Evolutionary conservation across 2,888 invertebrate species (phyloP).

Genomic region (Branchipolynoe longqiensis): DNA sequence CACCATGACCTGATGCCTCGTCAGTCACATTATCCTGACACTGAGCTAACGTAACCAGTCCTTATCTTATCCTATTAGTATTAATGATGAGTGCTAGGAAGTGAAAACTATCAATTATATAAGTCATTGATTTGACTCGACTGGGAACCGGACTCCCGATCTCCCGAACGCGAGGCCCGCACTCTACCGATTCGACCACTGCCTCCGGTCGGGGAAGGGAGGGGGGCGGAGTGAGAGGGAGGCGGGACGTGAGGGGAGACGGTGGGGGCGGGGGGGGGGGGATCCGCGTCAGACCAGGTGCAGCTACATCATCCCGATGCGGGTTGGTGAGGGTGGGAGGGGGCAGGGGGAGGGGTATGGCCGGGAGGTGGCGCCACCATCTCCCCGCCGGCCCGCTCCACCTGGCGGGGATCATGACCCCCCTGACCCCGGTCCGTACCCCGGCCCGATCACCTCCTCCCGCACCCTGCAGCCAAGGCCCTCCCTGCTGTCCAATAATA

Average conservation of each 20-base stretch:
- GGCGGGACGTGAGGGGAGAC: neutral
- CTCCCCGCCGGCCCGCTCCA: neutral
- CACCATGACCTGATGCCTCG: no score
- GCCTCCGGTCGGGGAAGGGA: no score
- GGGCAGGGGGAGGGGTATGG: neutral
- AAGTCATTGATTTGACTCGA: no score
- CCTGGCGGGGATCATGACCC: constrained; percentile 51
- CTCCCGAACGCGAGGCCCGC: no score
- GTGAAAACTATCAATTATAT: no score
- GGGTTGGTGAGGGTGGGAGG: neutral
- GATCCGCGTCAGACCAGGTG: neutral
- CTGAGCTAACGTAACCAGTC: no score
- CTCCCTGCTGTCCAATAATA: no score
- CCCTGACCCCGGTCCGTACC: neutral
- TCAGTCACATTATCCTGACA: no score
- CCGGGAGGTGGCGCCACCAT: neutral
- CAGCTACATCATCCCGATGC: neutral
- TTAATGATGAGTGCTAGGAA: no score
- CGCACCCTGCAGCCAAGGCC: neutral
- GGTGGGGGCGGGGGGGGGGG: neutral
- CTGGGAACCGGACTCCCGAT: no score
- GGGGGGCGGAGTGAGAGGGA: neutral
- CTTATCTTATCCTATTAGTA: no score
- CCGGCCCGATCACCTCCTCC: neutral
- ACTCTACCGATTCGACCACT: no score